Base-by-base conservation (phyloP, 2,797 vertebrate species). In the Lacerta bilineata region DNA sequence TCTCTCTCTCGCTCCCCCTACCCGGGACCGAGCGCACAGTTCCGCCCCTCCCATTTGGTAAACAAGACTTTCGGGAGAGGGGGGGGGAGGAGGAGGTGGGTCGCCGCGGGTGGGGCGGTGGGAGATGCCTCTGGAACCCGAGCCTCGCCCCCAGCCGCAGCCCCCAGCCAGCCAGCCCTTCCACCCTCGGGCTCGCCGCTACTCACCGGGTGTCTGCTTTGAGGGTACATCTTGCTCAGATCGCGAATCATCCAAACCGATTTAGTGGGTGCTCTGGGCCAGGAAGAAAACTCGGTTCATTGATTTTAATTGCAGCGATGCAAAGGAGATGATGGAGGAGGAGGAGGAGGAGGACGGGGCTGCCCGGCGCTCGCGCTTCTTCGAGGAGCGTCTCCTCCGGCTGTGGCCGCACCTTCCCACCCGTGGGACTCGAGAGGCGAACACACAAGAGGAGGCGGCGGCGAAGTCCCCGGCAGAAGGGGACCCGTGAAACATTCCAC, bases 171-270 rank as follows among this genome's bases (percentile, higher is more conserved):
- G 25, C 9, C 68, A 7, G 27, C 23, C 6, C 27, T 0, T 11
- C 64, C 72, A 20, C 9, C 11, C 33, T 41, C 33, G 64, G 83
- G 8, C 80, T 79, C 80, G 83, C 88, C 83, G 36, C 66, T 93
- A 98, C 98, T 98, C 97, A 99, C 98, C 98, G 98, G 98, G 96
- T 99, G 98, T 96, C 98, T 97, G 85, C 97, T 98, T 96, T 98
- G 98, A 87, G 98, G 98, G 94, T 98, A 99, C 98, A 98, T 98
- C 98, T 98, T 98, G 98, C 98, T 98, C 97, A 98, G 95, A 93
- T 99, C 98, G 95, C 98, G 98, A 97, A 98, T 98, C 98, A 98
- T 98, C 97, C 96, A 97, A 94, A 96, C 97, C 92, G 95, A 94
- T 95, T 94, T 94, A 94, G 94, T 97, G 96, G 97, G 95, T 92